These are phyloP conservation scores for Drosophila setifemur DNA, from an alignment of 1,140 invertebrate species.

Conservation along the genomic window DNA sequence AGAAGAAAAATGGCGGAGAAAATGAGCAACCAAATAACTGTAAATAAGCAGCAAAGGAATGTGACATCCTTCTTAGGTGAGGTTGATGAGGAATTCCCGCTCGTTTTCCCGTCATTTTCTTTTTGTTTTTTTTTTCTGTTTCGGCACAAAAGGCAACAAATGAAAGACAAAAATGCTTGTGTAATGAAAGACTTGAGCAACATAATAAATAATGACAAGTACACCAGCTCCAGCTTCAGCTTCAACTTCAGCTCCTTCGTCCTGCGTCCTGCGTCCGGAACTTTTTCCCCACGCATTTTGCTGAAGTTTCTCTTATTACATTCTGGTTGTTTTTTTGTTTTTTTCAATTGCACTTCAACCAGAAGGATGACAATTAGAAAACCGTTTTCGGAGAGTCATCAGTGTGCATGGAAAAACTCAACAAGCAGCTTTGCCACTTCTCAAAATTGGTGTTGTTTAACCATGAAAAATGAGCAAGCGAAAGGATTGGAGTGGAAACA, in stretches of 20 bases:
- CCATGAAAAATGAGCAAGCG: constrained; percentile 41
- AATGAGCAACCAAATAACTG: constrained; percentile 68
- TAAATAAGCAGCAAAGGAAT: constrained; percentile 69
- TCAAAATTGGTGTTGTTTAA: constrained; percentile 8
- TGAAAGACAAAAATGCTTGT: constrained; percentile 70
- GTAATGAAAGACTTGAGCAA: constrained; percentile 78
- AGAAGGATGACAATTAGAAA: constrained; percentile 51
- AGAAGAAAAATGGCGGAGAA: constrained; percentile 23
- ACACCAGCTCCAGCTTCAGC: constrained; percentile 28
- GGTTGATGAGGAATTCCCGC: constrained; percentile 39
- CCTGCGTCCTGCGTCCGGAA: no score
- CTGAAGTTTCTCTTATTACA: constrained; percentile 28
- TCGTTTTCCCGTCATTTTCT: constrained; percentile 12
- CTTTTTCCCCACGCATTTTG: not conserved
- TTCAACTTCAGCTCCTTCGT: constrained; percentile 5
- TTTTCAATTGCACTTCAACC: constrained; percentile 32
- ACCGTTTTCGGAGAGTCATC: constrained; percentile 25
- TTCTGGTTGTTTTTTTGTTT: no score
- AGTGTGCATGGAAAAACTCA: constrained; percentile 9
- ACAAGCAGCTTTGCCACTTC: constrained; percentile 2
- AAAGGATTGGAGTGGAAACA: constrained; percentile 1
- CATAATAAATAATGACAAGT: constrained; percentile 80
- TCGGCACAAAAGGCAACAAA: constrained; percentile 60
- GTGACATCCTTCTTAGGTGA: constrained; percentile 40
- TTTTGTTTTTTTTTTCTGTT: not conserved